A percentile compares a stretch with the other conserved stretches of the same genome.
Conservation (phyloP, 92 coral and sea anemone genomes). For the Heliopora coerulea region DNA sequence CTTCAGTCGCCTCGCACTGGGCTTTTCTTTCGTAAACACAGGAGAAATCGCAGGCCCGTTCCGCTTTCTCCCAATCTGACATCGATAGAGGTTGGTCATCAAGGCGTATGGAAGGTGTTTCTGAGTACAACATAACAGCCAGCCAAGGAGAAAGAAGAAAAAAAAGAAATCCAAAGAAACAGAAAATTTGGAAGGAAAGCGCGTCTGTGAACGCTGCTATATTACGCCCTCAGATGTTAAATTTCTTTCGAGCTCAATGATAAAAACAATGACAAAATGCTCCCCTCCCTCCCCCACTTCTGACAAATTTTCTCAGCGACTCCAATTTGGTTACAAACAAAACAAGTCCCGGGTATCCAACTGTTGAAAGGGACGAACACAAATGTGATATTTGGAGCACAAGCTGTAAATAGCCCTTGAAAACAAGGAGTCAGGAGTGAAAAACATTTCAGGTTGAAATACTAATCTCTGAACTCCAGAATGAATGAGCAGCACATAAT, state of each 20-base stretch:
- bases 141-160: background rate
- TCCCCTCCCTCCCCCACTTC: background rate
- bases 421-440: too few relatives aligned
- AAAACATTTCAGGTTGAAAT: too few relatives aligned
- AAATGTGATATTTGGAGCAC: too few relatives aligned
- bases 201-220: background rate
- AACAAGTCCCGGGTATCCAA: background rate
- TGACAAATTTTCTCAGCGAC: too few relatives aligned
- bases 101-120: slow-evolving; percentile 9
- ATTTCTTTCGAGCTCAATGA: background rate
- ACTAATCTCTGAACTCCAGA: too few relatives aligned
- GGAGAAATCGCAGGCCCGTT: slow-evolving; percentile 13
- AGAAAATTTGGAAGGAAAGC: background rate
- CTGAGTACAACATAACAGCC: slow-evolving; percentile 30
- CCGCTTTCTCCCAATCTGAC: slow-evolving; percentile 34
- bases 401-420: too few relatives aligned
- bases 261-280: background rate
- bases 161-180: background rate
- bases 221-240: background rate
- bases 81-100: slow-evolving; percentile 19
- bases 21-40: slow-evolving; percentile 36
- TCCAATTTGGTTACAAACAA: background rate
- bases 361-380: too few relatives aligned
- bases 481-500: too few relatives aligned
- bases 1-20: slow-evolving; percentile 7